Evolutionary conservation across 1,140 invertebrate species (phyloP), one percentile per base, ranked within the genome.

Genomic region (Andricus grossulariae): DNA sequence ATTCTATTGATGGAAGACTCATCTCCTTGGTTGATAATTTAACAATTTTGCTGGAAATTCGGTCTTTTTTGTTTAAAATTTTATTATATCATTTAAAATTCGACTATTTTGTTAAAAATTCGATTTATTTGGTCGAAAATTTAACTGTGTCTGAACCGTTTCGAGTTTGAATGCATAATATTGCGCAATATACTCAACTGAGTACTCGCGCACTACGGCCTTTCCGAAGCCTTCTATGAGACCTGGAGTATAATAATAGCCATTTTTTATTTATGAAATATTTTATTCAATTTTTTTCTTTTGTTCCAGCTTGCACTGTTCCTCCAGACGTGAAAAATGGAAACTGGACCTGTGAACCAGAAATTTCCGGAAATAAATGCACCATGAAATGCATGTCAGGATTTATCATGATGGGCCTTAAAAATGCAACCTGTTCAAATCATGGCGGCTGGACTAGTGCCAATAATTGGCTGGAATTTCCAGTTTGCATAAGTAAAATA

Each of bases 381-480:
- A 66, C 60, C 8, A 71, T 86, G 51, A 13, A 79, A 50, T 82
- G 86, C 66, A 80, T 85, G 71, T 52, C 54, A 71, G 78, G 76
- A 79, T 82, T 83, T 75, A 81, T 87, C 45, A 57, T 82, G 15
- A 80, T 81, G 78, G 83, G 84, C 15, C 57, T 84, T 1, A 74
- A 70, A 51, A 81, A 81, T 10, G 70, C 84, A 50, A 81, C 79
- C 21, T 86, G 84, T 74, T 74, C 75, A 18, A 73, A 32, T 75
- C 39, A 76, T 45, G 51, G 39, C 54, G 81, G 83, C 10, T 87
- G 86, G 84, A 70, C 75, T 32, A 77, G 73, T 78, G 77, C 70
- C 49, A 75, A 73, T 77, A 82, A 84, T 76, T 83, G 81, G 83
- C 77, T 87, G 73, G 86, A 89, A 82, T 81, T 87, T 78, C 87